A percentile compares a stretch with the other conserved stretches of the same genome.
Evolutionary conservation across 2,797 vertebrate genomes (phyloP).

Genomic region (Somateria mollissima): DNA sequence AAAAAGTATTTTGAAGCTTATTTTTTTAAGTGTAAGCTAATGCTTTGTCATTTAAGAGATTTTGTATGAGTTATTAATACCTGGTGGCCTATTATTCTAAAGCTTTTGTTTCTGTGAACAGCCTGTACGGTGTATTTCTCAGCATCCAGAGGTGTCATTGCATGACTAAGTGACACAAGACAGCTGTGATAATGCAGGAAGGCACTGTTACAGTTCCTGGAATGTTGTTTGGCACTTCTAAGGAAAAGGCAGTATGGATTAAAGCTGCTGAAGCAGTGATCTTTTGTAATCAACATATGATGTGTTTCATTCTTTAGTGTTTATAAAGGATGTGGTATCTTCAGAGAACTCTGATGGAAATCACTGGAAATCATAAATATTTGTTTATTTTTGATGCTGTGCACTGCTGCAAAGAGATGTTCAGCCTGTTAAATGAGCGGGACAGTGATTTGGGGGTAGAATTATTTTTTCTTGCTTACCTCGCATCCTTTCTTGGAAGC

Average conservation of each 20-base stretch:
- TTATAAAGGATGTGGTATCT: background rate
- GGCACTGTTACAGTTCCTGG: background rate
- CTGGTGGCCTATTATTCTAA: background rate
- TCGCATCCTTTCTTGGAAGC: background rate
- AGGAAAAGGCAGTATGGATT: background rate
- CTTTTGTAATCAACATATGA: background rate
- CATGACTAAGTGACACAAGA: background rate
- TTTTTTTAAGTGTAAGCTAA: background rate
- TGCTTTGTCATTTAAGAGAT: background rate
- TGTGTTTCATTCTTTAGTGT: background rate
- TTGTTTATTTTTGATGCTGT: background rate
- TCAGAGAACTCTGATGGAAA: background rate
- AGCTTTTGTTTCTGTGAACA: conserved; percentile 34
- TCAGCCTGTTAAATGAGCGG: background rate
- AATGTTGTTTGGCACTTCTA: background rate
- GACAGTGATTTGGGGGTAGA: background rate
- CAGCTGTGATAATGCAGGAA: background rate
- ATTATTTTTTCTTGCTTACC: background rate
- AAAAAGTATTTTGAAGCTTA: background rate
- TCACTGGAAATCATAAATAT: background rate
- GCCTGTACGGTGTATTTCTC: background rate
- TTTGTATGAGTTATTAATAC: conserved; percentile 3
- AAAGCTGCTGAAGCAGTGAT: background rate
- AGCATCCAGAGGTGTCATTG: background rate
- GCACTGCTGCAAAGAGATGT: background rate